Evolutionary conservation across 2,888 invertebrate species (phyloP), one percentile per base, ranked within the genome.

Genomic region (Gymnosoma rotundatum): DNA sequence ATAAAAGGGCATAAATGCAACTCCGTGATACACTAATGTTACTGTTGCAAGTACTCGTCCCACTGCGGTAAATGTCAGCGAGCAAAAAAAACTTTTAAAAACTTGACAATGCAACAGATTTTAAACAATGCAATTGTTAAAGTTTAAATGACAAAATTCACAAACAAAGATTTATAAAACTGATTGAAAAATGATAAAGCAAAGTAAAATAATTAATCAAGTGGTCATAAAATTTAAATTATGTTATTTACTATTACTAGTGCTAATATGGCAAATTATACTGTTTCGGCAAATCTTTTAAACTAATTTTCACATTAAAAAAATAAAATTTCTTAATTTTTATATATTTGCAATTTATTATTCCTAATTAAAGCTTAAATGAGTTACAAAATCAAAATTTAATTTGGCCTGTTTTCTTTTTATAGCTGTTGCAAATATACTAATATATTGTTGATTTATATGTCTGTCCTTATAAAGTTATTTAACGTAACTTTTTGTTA

Each of bases 1-100:
- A 75, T 20, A 75, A 81, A 81, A 75, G 75, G 81, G 75, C 64
- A 79, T 20, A 73, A 79, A 72, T 72, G 52, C 58, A 70, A 70
- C 25, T 67, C 58, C 50, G 69, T 20, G 20, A 10, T 21, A n/a
- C 16, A n/a, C 1, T 52, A 16, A n/a, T 8, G 9, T 20, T 12
- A 42, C 64, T 66, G 56, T 64, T 64, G 42, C 38, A 76, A 50
- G 16, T 60, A 45, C 25, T 25, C 36, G 8, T 5, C 36, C 10
- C 32, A 32, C 4, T n/a, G 18, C 60, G 18, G 18, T 58, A 52
- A 69, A 69, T 78, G 61, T 69, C 69, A 78, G 60, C 20, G 66
- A 60, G 58, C 36, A 9, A 36, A 18, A 60, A 36, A 75, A 52
- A 21, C 21, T 48, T 16, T 50, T 60, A 60, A 60, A 76, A 52